phyloP scores from a whole-genome alignment of 2,113 vertebrate genomes.

The Gambusia affinis region DNA sequence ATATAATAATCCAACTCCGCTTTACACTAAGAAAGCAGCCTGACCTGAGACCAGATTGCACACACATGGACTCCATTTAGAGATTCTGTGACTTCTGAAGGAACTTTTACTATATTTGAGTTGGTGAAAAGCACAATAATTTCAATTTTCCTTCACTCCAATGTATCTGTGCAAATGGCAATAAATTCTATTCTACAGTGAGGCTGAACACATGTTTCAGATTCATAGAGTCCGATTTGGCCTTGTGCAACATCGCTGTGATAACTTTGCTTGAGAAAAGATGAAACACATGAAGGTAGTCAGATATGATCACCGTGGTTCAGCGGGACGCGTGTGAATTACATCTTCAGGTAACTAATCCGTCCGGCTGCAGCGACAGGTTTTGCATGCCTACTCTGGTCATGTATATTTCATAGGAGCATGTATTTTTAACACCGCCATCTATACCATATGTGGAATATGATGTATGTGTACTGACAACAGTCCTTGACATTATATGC shows the following conservation, averaged over 20 bases:
- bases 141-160: too few species aligned
- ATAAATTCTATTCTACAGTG: background rate
- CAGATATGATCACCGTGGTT: slow-evolving; percentile 18
- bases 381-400: slow-evolving; percentile 44
- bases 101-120: background rate
- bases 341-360: slow-evolving; percentile 35
- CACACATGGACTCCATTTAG: background rate
- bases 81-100: background rate
- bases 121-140: too few species aligned
- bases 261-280: background rate
- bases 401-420: slow-evolving; percentile 72
- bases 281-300: slow-evolving; percentile 8
- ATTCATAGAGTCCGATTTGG: background rate
- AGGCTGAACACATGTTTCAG: too few species aligned
- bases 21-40: background rate
- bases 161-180: too few species aligned
- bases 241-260: background rate
- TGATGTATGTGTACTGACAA: slow-evolving; percentile 74
- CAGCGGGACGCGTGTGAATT: slow-evolving; percentile 23
- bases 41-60: background rate
- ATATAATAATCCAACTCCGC: background rate
- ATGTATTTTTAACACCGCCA: slow-evolving; percentile 72
- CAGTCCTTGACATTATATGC: slow-evolving; percentile 73
- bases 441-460: slow-evolving; percentile 63
- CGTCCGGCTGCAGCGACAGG: slow-evolving; percentile 28